These are phyloP conservation scores for Melanotaenia nigrans DNA, from an alignment of 2,797 vertebrate species.

Conservation along the genomic window DNA sequence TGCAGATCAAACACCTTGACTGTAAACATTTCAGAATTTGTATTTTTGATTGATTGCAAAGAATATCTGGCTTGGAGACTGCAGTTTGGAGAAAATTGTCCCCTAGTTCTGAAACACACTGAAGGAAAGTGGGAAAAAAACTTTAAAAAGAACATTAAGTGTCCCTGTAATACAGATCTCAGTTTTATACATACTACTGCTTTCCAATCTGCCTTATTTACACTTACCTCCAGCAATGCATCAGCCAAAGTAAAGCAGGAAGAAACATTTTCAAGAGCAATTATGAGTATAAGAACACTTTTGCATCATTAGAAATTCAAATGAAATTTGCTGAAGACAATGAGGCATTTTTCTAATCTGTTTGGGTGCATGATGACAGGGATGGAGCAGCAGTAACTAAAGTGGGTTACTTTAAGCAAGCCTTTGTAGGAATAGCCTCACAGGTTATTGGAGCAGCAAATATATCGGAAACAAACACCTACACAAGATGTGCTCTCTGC, in stretches of 20 bases:
- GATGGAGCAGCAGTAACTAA: not conserved
- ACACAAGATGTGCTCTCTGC: constrained; percentile 21
- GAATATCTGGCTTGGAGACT: not conserved
- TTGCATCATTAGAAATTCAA: not conserved
- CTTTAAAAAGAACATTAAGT: not conserved
- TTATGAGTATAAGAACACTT: not conserved
- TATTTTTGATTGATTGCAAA: not conserved
- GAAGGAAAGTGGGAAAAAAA: not conserved
- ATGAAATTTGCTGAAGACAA: not conserved
- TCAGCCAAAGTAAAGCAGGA: not conserved
- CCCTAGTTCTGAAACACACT: not conserved
- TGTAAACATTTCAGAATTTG: not conserved
- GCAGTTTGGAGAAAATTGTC: not conserved
- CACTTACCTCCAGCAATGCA: not conserved
- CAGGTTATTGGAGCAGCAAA: not conserved
- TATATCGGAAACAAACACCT: constrained; percentile 35
- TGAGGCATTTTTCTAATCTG: not conserved
- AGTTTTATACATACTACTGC: not conserved
- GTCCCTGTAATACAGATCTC: not conserved
- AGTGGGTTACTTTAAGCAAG: not conserved
- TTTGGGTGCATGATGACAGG: not conserved
- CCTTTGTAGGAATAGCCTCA: not conserved
- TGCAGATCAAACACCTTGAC: not conserved
- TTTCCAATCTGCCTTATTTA: not conserved
- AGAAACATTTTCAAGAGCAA: not conserved